A percentile compares a stretch with the other conserved stretches of the same genome.
Evolutionary conservation across 2,888 invertebrate species (phyloP).

Genomic region (Drosophila subquinaria): DNA sequence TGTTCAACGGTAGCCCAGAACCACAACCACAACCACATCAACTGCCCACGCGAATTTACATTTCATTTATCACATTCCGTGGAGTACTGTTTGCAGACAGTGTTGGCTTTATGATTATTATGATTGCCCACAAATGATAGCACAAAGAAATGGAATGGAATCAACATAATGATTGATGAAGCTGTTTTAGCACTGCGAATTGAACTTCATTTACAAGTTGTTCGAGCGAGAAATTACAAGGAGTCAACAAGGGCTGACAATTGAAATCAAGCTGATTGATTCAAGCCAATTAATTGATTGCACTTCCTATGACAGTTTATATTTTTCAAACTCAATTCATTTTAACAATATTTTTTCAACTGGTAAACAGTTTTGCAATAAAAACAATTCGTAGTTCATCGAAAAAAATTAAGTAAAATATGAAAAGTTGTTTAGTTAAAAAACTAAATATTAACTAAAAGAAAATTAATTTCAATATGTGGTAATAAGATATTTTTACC

Average conservation of each 20-base stretch:
- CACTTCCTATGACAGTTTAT: background rate
- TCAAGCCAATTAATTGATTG: background rate
- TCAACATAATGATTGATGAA: conserved; percentile 34
- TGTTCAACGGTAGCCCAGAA: conserved; percentile 60
- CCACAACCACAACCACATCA: conserved; percentile 12
- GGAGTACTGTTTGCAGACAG: conserved; percentile 15
- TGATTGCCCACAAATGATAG: conserved; percentile 59
- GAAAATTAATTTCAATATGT: too few relatives aligned
- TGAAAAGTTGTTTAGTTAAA: too few relatives aligned
- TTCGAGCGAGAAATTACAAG: conserved; percentile 6
- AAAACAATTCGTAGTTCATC: too few relatives aligned
- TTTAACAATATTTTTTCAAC: too few relatives aligned
- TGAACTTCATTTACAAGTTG: conserved; percentile 8
- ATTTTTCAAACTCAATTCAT: too few relatives aligned
- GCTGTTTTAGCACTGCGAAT: conserved; percentile 2
- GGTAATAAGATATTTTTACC: too few relatives aligned
- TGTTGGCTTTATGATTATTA: conserved; percentile 61
- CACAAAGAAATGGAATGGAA: conserved; percentile 8
- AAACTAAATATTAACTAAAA: too few relatives aligned
- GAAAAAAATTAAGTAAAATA: too few relatives aligned
- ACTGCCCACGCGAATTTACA: conserved; percentile 57
- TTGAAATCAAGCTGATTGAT: background rate
- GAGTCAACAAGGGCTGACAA: conserved; percentile 20
- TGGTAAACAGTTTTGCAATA: too few relatives aligned
- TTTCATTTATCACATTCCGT: conserved; percentile 37